phyloP scores from a whole-genome alignment of 2,888 invertebrate species.

The Allygus modestus region DNA sequence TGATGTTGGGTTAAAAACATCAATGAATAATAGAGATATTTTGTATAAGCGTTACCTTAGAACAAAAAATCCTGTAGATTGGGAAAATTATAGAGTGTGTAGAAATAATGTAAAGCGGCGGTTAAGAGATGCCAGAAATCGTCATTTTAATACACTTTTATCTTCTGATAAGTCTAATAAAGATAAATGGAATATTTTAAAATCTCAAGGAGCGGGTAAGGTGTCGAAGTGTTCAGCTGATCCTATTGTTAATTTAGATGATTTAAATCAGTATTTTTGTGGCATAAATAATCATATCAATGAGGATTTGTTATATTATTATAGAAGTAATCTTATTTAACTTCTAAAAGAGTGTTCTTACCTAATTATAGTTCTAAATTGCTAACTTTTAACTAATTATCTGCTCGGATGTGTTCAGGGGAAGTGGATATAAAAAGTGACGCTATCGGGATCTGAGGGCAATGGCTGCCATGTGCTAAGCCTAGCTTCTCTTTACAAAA shows the following conservation, averaged over 20 bases:
- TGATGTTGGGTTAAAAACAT: background rate
- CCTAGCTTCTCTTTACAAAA: too few relatives aligned
- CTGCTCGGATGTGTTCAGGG: too few relatives aligned
- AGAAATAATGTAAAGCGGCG: background rate
- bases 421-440: too few relatives aligned
- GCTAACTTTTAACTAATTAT: too few relatives aligned
- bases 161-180: background rate
- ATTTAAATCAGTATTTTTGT: constrained; percentile 17
- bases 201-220: constrained; percentile 5
- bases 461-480: too few relatives aligned
- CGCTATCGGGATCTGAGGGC: too few relatives aligned
- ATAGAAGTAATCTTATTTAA: too few relatives aligned
- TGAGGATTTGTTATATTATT: background rate
- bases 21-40: constrained; percentile 1
- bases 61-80: background rate
- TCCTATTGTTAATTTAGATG: constrained; percentile 5
- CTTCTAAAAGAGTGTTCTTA: too few relatives aligned
- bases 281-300: background rate
- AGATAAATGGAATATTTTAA: background rate
- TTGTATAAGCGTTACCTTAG: constrained; percentile 4
- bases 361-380: too few relatives aligned
- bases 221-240: background rate
- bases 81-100: constrained; percentile 18
- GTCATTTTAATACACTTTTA: background rate
- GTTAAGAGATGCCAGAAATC: constrained; percentile 27